phyloP scores from a whole-genome alignment of 2,888 invertebrate genomes.

The Campoletis raptor region DNA sequence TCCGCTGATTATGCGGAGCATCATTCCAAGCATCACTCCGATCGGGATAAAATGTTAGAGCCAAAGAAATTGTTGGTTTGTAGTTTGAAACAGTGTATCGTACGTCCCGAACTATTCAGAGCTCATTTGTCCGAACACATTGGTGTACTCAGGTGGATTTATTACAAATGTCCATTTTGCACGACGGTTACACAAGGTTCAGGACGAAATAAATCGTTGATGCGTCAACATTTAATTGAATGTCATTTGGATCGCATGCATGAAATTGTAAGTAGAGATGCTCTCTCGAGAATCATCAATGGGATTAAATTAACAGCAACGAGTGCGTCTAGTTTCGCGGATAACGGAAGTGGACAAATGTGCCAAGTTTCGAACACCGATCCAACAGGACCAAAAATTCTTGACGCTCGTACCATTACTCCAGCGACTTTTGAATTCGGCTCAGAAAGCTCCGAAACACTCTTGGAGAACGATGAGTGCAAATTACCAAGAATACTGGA shows the following conservation, averaged over 20 bases:
- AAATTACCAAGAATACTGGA: conserved; percentile 71
- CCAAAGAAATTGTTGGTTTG: conserved; percentile 70
- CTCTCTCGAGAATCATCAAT: conserved; percentile 29
- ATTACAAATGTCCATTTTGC: conserved; percentile 79
- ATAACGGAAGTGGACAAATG: conserved; percentile 1
- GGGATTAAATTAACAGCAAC: conserved; percentile 20
- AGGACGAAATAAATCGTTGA: conserved; percentile 60
- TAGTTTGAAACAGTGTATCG: conserved; percentile 71
- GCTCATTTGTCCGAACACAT: conserved; percentile 75
- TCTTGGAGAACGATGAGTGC: conserved; percentile 1
- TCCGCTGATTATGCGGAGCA: conserved; percentile 75
- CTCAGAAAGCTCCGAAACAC: conserved; percentile 55
- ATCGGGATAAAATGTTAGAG: conserved; percentile 41
- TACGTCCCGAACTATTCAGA: conserved; percentile 75
- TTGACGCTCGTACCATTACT: conserved; percentile 77
- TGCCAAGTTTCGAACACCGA: conserved; percentile 40
- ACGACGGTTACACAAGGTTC: conserved; percentile 65
- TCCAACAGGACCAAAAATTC: conserved; percentile 74
- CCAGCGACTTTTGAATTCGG: conserved; percentile 76
- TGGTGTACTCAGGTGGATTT: conserved; percentile 72
- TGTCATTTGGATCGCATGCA: conserved; percentile 71
- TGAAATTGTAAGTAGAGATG: conserved; percentile 71
- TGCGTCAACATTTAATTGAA: conserved; percentile 74
- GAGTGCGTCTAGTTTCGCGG: not conserved
- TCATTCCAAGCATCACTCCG: conserved; percentile 70